These are phyloP conservation scores for Polyergus mexicanus DNA, from an alignment of 1,140 invertebrate genomes.

Conservation along the genomic window DNA sequence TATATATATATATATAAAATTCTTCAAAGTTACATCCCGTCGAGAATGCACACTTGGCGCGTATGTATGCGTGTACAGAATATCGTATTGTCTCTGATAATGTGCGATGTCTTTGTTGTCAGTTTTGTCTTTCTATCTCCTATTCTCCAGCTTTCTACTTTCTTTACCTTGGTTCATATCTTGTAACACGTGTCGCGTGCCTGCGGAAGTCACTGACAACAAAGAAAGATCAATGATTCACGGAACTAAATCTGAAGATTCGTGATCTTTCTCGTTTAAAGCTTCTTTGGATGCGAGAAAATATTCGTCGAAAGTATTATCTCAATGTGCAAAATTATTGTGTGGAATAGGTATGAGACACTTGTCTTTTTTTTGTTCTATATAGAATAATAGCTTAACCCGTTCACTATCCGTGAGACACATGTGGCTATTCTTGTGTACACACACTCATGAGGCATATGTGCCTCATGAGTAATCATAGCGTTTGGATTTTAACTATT, in stretches of 20 bases:
- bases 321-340: too few species aligned
- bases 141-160: background rate
- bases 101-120: constrained; percentile 37
- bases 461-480: too few species aligned
- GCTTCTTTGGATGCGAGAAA: background rate
- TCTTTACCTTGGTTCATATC: background rate
- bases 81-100: constrained; percentile 28
- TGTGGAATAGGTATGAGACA: background rate
- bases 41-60: background rate
- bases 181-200: background rate
- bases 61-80: background rate
- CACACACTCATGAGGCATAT: too few species aligned
- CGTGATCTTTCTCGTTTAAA: background rate
- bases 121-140: background rate
- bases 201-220: background rate
- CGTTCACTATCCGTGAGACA: too few species aligned
- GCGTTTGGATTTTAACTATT: too few species aligned
- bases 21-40: constrained; percentile 18
- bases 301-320: background rate
- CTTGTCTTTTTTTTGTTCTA: too few species aligned
- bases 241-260: background rate
- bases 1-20: constrained; percentile 4
- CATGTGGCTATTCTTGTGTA: too few species aligned
- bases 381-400: too few species aligned
- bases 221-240: constrained; percentile 6